Evolutionary conservation across 2,888 invertebrate genomes (phyloP).

Genomic region (Plebejus melissa): DNA sequence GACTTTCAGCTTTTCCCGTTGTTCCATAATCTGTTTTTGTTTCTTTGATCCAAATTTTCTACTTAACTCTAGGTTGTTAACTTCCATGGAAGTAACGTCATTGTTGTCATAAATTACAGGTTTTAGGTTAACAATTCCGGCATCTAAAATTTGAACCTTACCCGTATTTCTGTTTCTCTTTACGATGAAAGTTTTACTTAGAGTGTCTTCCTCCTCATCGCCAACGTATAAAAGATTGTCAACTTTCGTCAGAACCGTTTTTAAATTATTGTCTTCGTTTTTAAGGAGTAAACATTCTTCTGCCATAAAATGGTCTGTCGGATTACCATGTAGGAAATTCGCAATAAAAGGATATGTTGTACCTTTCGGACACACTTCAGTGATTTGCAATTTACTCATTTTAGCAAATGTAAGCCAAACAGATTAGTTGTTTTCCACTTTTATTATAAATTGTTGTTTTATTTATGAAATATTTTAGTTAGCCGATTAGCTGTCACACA

Average conservation of each 20-base stretch:
- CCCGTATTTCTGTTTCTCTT: constrained; percentile 56
- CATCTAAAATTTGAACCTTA: constrained; percentile 59
- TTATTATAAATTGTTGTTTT: too few relatives aligned
- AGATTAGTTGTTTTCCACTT: neutral
- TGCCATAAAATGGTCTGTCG: constrained; percentile 47
- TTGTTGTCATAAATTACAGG: constrained; percentile 47
- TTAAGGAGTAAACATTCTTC: constrained; percentile 46
- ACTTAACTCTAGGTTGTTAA: constrained; percentile 66
- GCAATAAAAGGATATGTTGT: constrained; percentile 49
- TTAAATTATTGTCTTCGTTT: constrained; percentile 45
- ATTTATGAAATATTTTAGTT: neutral
- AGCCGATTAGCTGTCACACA: neutral
- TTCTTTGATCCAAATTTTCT: constrained; percentile 83
- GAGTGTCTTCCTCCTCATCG: constrained; percentile 49
- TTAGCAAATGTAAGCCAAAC: constrained; percentile 28
- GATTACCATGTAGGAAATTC: constrained; percentile 63
- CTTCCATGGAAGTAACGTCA: constrained; percentile 44
- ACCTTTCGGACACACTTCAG: constrained; percentile 52
- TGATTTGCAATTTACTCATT: constrained; percentile 56
- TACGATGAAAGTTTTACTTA: constrained; percentile 54
- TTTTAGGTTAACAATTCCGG: constrained; percentile 50
- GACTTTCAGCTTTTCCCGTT: constrained; percentile 78
- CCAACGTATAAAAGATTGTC: constrained; percentile 55
- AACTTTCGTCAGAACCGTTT: constrained; percentile 47
- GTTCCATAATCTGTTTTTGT: constrained; percentile 78